A percentile compares a stretch with the other conserved stretches of the same genome.
These are phyloP conservation scores for Oncorhynchus mykiss DNA, from an alignment of 2,113 vertebrate genomes.

Conservation along the genomic window DNA sequence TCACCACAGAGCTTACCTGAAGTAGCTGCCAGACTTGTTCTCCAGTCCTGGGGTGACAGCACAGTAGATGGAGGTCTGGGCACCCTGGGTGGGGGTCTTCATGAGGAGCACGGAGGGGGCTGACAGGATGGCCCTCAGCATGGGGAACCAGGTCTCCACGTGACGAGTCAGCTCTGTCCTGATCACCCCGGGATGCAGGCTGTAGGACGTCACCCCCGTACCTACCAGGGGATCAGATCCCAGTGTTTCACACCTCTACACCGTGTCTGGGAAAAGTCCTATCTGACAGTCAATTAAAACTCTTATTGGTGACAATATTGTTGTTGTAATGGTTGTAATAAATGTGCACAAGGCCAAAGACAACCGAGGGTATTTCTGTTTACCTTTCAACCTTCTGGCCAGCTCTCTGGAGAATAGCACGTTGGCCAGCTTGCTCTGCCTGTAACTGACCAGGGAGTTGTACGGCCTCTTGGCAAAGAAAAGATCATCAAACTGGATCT, in stretches of 20 bases:
- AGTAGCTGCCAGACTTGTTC: slow-evolving; percentile 62
- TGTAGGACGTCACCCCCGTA: slow-evolving; percentile 63
- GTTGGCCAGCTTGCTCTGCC: slow-evolving; percentile 77
- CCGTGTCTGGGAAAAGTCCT: background rate
- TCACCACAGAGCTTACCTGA: slow-evolving; percentile 59
- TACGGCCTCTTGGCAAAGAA: slow-evolving; percentile 66
- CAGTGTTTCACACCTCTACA: background rate
- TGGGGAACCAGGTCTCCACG: slow-evolving; percentile 56
- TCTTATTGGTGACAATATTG: background rate
- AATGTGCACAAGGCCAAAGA: background rate
- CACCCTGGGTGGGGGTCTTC: slow-evolving; percentile 73
- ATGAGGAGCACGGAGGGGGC: slow-evolving; percentile 63
- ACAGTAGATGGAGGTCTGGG: slow-evolving; percentile 73
- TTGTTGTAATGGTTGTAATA: background rate
- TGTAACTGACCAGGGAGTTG: slow-evolving; percentile 66
- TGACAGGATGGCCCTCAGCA: slow-evolving; percentile 58
- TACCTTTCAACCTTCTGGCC: slow-evolving; percentile 57
- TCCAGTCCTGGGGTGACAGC: slow-evolving; percentile 68
- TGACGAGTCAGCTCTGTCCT: slow-evolving; percentile 70
- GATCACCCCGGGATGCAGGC: slow-evolving; percentile 75
- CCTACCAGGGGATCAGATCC: slow-evolving; percentile 43
- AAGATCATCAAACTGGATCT: slow-evolving; percentile 70
- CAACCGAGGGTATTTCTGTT: background rate
- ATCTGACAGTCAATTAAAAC: background rate
- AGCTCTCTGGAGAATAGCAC: slow-evolving; percentile 74